Evolutionary conservation across 2,797 vertebrate genomes (phyloP).

Genomic region (Triplophysa bombifrons): DNA sequence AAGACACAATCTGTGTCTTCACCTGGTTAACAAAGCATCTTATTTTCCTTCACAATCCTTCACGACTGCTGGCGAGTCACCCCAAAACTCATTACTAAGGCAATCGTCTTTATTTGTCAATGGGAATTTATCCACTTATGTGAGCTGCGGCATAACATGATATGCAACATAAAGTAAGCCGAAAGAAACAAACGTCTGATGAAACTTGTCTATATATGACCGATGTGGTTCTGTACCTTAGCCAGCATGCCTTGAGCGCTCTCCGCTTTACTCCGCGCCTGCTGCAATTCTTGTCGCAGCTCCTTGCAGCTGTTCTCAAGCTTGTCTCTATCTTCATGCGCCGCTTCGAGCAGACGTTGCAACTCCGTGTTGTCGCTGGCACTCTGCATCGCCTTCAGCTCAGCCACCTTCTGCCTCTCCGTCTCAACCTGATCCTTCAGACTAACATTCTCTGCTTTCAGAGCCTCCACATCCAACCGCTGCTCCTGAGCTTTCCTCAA

Average conservation of each 20-base stretch:
- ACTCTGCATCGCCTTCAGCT: slow-evolving; percentile 78
- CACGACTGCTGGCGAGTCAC: too few species aligned
- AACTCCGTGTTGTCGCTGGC: slow-evolving; percentile 80
- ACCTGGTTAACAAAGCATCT: too few species aligned
- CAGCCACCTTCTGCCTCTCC: slow-evolving; percentile 83
- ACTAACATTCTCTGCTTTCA: slow-evolving; percentile 84
- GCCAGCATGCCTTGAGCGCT: slow-evolving; percentile 73
- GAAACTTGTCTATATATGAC: too few species aligned
- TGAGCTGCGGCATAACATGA: too few species aligned
- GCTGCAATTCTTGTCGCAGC: slow-evolving; percentile 85
- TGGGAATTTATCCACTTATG: too few species aligned
- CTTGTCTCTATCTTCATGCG: slow-evolving; percentile 85
- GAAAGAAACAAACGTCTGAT: too few species aligned
- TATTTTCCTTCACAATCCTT: too few species aligned
- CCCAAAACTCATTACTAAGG: too few species aligned
- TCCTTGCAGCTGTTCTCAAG: slow-evolving; percentile 83
- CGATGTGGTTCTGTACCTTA: slow-evolving; percentile 78
- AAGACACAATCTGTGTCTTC: too few species aligned
- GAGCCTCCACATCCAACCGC: slow-evolving; percentile 72
- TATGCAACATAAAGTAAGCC: too few species aligned
- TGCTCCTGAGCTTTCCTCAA: slow-evolving; percentile 79
- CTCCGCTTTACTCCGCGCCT: slow-evolving; percentile 82
- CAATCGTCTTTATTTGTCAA: too few species aligned
- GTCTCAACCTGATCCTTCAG: slow-evolving; percentile 86
- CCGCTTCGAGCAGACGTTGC: slow-evolving; percentile 83